phyloP scores from a whole-genome alignment of 1,140 invertebrate genomes.

The Drosophila sturtevanti region DNA sequence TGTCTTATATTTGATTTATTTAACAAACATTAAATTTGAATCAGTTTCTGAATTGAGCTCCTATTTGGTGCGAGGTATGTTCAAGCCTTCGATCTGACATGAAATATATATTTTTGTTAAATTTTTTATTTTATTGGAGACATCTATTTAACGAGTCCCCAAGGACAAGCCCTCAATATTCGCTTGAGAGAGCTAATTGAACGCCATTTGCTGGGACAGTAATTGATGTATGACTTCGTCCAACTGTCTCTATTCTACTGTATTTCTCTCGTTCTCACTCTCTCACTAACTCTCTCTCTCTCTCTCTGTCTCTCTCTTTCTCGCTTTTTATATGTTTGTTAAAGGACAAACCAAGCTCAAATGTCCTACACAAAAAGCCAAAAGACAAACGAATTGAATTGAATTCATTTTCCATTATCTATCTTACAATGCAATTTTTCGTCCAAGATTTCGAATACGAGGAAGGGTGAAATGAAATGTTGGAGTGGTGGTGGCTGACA shows the following conservation, averaged over 20 bases:
- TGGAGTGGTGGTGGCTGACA: not conserved
- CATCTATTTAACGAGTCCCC: not conserved
- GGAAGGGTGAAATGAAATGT: not conserved
- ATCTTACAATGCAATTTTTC: conserved; percentile 50
- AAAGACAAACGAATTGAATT: conserved; percentile 13
- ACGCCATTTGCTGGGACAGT: conserved; percentile 75
- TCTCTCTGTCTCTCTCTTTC: not conserved
- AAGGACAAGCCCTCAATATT: conserved; percentile 12
- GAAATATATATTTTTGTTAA: not conserved
- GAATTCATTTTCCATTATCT: conserved; percentile 26
- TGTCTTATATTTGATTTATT: not conserved
- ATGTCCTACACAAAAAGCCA: conserved; percentile 37
- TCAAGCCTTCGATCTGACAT: not conserved
- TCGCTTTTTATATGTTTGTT: conserved; percentile 13
- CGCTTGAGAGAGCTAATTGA: conserved; percentile 70
- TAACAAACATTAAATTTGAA: too few species aligned
- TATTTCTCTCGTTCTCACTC: not conserved
- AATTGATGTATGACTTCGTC: conserved; percentile 72
- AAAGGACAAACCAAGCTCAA: conserved; percentile 27
- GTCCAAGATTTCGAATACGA: conserved; percentile 11
- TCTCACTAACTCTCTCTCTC: not conserved
- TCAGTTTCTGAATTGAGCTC: too few species aligned
- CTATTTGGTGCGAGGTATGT: not conserved
- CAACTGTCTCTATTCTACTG: not conserved
- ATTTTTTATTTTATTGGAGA: conserved; percentile 46